Base-by-base conservation (phyloP, 2,113 vertebrate species). In the Rhinolophus ferrumequinum region DNA sequence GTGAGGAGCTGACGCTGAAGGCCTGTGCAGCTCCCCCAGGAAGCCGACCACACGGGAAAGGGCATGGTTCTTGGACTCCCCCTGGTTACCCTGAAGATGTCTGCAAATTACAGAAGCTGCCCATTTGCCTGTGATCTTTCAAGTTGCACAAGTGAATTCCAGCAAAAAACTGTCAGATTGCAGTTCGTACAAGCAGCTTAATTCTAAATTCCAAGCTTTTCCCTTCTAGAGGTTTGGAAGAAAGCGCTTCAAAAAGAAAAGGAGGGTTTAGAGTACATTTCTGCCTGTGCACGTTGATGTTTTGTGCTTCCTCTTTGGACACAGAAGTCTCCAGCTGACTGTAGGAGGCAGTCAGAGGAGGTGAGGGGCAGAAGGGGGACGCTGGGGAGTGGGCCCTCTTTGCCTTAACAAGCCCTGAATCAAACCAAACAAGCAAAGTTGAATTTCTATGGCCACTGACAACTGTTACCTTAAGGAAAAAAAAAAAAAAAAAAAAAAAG, bases 101-200 rank as follows among this genome's bases (percentile, higher is more conserved):
- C 66, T 38, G 38, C 12, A 54, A 26, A 47, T 19, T 4, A 58
- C 22, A 5, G 47, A 87, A 54, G 62, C 21, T n/a, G n/a, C 33
- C 58, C 21, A 0, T 16, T 30, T 44, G 44, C 54, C 47, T 21
- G 73, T n/a, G 79, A 75, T 38, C 73, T 87, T 77, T 54, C 73
- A 38, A 21, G n/a, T n/a, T n/a, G 58, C 86, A 38, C 47, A 19
- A n/a, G 30, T 52, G 64, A 47, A 41, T 30, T 56, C 18, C 30
- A 64, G 10, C 44, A 58, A 18, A 64, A 66, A 50, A 58, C 28
- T 54, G n/a, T 38, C 21, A 6, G 11, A 41, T 28, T 14, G n/a
- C 0, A 16, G 28, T 35, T 18, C 50, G n/a, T 6, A 54, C 50
- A 2, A 10, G 76, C 35, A 1, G 3, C 0, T 8, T 15, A 6